Evolutionary conservation across 2,888 invertebrate species (phyloP), one percentile per base, ranked within the genome.

Genomic region (Leptura quadrifasciata): DNA sequence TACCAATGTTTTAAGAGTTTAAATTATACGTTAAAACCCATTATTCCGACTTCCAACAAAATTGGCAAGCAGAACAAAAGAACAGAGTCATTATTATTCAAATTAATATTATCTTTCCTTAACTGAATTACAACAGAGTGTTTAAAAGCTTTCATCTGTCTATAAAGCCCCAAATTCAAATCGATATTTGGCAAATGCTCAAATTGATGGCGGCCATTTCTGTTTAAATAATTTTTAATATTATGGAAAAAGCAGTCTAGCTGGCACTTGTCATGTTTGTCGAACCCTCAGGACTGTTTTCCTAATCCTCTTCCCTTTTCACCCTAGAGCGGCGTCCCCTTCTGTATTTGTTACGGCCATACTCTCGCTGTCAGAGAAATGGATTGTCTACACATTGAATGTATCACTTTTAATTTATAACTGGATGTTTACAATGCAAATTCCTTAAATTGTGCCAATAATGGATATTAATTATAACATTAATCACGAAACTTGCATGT

Each of bases 31-130:
- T 39, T 69, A 69, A 69, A 69, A 58, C 58, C 58, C 54, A 69
- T 69, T 69, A 69, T 69, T 58, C 58, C 69, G 58, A 58, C 69
- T 69, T 58, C 58, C 69, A 39, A 18, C 69, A 35, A 69, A 69
- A 69, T 69, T 69, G 69, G 69, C 69, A 58, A 69, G 57, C 69
- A 69, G 58, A 39, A 69, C 69, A 69, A 72, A 72, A 72, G 64
- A 72, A 63, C 63, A 63, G 72, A 39, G 58, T 75, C 72, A 75
- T 75, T 75, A 75, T 75, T 75, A 75, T 75, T 75, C 75, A 75
- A 75, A 75, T 75, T 75, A 75, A 75, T 75, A 75, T 75, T 75
- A 75, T 75, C 75, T 72, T 75, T 71, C 72, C 67, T 72, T 58
- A 71, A 71, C 64, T 67, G 60, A 75, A 75, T 75, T 72, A 75